Base-by-base conservation (phyloP, 1,140 invertebrate species). In the Solen grandis region DNA sequence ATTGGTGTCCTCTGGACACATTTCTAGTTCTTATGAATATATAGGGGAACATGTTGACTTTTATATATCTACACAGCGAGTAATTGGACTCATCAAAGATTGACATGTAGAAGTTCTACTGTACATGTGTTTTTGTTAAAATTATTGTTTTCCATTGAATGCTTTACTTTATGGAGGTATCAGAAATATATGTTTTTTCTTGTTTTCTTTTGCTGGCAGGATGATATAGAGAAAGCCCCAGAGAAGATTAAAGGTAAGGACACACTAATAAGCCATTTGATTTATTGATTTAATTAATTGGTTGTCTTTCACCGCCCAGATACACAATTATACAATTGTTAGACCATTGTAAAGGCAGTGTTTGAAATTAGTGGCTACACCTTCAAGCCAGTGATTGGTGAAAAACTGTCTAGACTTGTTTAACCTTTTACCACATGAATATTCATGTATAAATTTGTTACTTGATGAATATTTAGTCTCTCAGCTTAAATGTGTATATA, bases 171-270 rank as follows among this genome's bases (percentile, higher is more conserved):
- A 19, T 38, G 46, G 35, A 46, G 22, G n/a, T n/a, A n/a, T n/a
- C 2, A 27, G 35, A 57, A 14, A 73, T 31, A 22, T 59, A 19
- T 35, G 16, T 36, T 22, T 33, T 19, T n/a, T 16, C 3, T 50
- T 63, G 59, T 63, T 63, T 36, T 60, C 8, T 62, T 62, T 25
- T 60, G 57, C 38, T 85, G 86, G 70, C 82, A 89, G 85, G 70
- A 73, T 72, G 88, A 89, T 33, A 88, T 89, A 72, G 60, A 81
- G n/a, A 25, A 22, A 31, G 86, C 85, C n/a, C 85, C 87, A 59
- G 65, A 85, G 5, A 68, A 85, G 10, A 86, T 89, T 14, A 85
- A 85, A 86, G 85, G 85, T 88, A 82, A 36, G 59, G 50, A 29
- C 65, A 22, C 27, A 29, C 54, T 5, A 13, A 10, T 35, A 50